Evolutionary conservation across 2,888 invertebrate genomes (phyloP).

Genomic region (Dynastes tityus): DNA sequence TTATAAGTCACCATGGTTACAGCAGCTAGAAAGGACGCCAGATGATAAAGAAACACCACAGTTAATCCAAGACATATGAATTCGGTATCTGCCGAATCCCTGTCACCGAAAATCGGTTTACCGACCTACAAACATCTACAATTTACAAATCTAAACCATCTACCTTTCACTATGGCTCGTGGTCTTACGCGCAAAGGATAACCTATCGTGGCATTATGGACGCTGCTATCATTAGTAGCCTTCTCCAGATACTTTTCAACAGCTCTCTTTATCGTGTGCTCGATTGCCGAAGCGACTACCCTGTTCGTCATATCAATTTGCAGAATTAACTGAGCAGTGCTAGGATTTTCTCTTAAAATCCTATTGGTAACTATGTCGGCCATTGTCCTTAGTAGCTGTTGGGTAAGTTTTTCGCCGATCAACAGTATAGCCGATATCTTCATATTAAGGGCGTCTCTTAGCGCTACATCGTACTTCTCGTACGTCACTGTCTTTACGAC

Average conservation of each 20-base stretch:
- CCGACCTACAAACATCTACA: constrained; percentile 45
- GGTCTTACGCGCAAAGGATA: constrained; percentile 51
- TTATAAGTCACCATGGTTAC: constrained; percentile 51
- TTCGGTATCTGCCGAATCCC: constrained; percentile 49
- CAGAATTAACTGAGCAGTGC: constrained; percentile 48
- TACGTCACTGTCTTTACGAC: constrained; percentile 44
- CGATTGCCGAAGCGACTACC: constrained; percentile 53
- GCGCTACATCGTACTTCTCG: constrained; percentile 41
- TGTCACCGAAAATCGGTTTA: constrained; percentile 52
- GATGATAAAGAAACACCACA: constrained; percentile 51
- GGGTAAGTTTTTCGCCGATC: constrained; percentile 50
- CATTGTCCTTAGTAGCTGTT: constrained; percentile 51
- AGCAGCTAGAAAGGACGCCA: constrained; percentile 53
- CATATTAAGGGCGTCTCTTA: constrained; percentile 50
- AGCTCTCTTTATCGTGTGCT: constrained; percentile 48
- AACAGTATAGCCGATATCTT: constrained; percentile 53
- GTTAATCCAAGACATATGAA: constrained; percentile 53
- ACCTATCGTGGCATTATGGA: constrained; percentile 49
- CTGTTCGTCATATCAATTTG: constrained; percentile 53
- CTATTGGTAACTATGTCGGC: constrained; percentile 44
- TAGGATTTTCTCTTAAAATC: constrained; percentile 29
- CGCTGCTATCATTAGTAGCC: constrained; percentile 46
- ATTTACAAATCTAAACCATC: constrained; percentile 29
- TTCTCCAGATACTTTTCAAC: constrained; percentile 46
- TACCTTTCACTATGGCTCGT: background rate